A percentile compares a stretch with the other conserved stretches of the same genome.
phyloP scores from a whole-genome alignment of 2,888 invertebrate genomes.

The Megastigmus dorsalis region DNA sequence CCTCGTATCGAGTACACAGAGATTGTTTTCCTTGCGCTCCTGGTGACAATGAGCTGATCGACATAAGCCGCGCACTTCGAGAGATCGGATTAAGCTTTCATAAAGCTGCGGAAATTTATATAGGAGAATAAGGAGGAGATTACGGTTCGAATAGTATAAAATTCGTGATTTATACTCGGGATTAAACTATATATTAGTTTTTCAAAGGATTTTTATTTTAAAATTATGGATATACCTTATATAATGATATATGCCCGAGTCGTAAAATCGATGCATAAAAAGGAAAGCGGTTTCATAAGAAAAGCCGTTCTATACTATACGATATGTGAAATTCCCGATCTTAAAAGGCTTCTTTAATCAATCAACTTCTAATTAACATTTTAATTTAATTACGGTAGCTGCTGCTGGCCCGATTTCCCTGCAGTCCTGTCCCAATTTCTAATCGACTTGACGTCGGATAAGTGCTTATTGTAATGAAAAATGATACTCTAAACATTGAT shows the following conservation, averaged over 20 bases:
- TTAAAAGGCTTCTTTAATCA: neutral
- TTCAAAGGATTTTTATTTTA: neutral
- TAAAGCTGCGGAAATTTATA: neutral
- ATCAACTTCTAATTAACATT: neutral
- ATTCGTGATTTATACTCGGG: neutral
- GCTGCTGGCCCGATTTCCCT: neutral
- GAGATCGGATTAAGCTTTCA: too few relatives aligned
- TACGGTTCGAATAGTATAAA: neutral
- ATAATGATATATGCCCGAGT: too few relatives aligned
- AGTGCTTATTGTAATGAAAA: neutral
- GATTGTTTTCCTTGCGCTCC: neutral
- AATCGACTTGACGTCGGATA: neutral
- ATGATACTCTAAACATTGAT: constrained; percentile 1
- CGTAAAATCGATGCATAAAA: neutral
- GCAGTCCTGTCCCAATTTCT: neutral
- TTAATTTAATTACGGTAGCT: constrained; percentile 2
- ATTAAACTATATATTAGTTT: neutral
- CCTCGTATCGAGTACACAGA: neutral
- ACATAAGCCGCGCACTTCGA: too few relatives aligned
- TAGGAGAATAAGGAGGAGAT: too few relatives aligned
- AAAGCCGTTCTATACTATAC: too few relatives aligned
- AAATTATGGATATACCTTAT: too few relatives aligned
- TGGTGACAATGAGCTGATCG: neutral
- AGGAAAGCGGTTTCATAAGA: neutral
- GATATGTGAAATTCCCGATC: neutral